Percentiles rank a stretch among this genome's conserved stretches.
Conservation (phyloP, 92 coral and sea anemone genomes). For the Porites evermanni region DNA sequence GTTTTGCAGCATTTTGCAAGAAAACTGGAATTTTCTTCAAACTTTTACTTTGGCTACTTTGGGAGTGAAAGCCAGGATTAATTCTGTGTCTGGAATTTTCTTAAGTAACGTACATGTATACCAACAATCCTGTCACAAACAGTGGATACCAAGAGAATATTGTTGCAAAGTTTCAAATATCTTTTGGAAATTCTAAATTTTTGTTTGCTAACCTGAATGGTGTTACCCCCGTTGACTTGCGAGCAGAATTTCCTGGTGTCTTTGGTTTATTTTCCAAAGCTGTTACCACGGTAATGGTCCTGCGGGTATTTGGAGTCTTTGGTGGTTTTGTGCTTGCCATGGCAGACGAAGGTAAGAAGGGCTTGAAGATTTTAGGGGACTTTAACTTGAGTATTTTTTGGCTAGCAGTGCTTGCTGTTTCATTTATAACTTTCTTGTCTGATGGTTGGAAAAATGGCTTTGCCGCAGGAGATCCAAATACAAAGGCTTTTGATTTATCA, state of each 20-base stretch:
- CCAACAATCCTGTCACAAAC: too few species aligned
- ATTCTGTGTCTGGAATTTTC: too few species aligned
- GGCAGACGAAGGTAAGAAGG: constrained; percentile 19
- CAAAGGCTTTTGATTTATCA: constrained; percentile 56
- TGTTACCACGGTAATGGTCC: constrained; percentile 53
- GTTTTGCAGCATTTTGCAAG: too few species aligned
- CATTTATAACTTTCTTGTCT: constrained; percentile 12
- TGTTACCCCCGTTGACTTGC: constrained; percentile 69
- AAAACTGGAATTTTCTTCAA: too few species aligned
- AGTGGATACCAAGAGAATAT: too few species aligned
- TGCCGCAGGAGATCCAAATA: constrained; percentile 58
- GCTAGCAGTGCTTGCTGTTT: background rate
- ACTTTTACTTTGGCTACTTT: too few species aligned
- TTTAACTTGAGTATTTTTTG: constrained; percentile 41
- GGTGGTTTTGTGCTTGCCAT: constrained; percentile 8
- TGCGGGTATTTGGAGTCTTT: constrained; percentile 56
- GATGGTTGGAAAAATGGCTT: constrained; percentile 31
- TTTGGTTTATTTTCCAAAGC: constrained; percentile 65
- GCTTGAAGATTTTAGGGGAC: constrained; percentile 68
- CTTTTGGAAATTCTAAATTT: too few species aligned
- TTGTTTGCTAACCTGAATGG: constrained; percentile 74
- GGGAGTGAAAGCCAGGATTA: too few species aligned
- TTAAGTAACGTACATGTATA: too few species aligned
- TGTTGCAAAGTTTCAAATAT: too few species aligned
- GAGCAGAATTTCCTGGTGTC: constrained; percentile 50